Base-by-base conservation (phyloP, 64 coral and sea anemone genomes). In the Montipora cactus region DNA sequence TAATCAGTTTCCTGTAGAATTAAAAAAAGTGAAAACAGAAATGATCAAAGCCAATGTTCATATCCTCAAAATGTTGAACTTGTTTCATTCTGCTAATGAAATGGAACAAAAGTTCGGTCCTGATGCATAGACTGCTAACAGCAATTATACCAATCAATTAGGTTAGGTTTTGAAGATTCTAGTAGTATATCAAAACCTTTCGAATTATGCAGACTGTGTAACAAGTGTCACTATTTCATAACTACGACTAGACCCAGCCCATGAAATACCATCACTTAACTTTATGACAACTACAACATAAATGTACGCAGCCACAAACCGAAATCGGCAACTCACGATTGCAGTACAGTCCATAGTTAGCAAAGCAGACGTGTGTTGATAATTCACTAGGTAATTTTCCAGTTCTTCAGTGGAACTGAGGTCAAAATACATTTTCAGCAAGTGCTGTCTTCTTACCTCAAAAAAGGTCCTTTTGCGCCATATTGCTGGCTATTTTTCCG, bases 41-140 rank as follows among this genome's bases (percentile, higher is more conserved):
- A 64, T 16, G 59, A 64, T 64, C 59, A 64, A 64, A 64, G 4
- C 59, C 59, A 14, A 7, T 12, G 8, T 64, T 7, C 59, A 64
- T 64, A 11, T 64, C 59, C 59, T 64, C 18, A 64, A 64, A 11
- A 64, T 64, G 59, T 64, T 64, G 8, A 15, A 64, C 59, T 64
- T 57, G 6, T 55, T 64, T 64, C 59, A 64, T 64, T 64, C 59
- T 64, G 59, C 12, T 64, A 13, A 64, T 74, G 44, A 25, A 4
- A 74, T 28, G 70, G 70, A 74, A 74, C 70, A 74, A 74, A 11
- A 71, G 67, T 22, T 71, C 2, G 67, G 67, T 71, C 67, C 67
- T 71, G 70, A 74, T 74, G 70, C 70, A 74, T 44, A n/a, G 70
- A 74, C 70, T 74, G 70, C 19, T 74, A 74, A 74, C 70, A 74